Conservation (phyloP, 2,797 vertebrate genomes). For the Champsocephalus gunnari region DNA sequence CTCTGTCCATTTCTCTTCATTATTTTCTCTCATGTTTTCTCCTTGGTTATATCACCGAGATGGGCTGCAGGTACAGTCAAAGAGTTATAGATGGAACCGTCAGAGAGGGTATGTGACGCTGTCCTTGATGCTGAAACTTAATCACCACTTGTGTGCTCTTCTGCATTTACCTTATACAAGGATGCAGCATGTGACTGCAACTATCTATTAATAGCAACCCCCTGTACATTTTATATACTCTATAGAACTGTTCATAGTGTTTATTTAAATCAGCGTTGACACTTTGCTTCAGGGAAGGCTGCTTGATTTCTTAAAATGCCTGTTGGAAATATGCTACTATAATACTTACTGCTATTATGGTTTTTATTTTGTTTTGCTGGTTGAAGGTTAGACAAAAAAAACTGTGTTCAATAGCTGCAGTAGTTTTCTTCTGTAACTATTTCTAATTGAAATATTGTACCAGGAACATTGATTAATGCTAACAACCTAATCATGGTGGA, state of each 20-base stretch:
- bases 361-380: neutral
- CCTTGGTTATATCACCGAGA: slow-evolving; percentile 8
- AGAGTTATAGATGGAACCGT: neutral
- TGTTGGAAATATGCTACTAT: neutral
- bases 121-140: slow-evolving; percentile 41
- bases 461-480: neutral
- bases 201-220: neutral
- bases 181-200: neutral
- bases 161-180: neutral
- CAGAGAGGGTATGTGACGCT: neutral
- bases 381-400: neutral
- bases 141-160: neutral
- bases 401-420: neutral
- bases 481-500: neutral
- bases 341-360: neutral
- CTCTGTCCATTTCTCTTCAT: slow-evolving; percentile 25
- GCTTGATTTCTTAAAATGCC: neutral
- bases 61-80: neutral
- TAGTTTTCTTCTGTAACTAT: neutral
- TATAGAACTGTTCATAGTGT: neutral
- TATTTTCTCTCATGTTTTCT: slow-evolving; percentile 16
- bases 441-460: neutral
- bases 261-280: neutral
- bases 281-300: neutral
- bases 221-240: neutral